phyloP scores from a whole-genome alignment of 2,113 vertebrate species.

The Gymnarchus niloticus region DNA sequence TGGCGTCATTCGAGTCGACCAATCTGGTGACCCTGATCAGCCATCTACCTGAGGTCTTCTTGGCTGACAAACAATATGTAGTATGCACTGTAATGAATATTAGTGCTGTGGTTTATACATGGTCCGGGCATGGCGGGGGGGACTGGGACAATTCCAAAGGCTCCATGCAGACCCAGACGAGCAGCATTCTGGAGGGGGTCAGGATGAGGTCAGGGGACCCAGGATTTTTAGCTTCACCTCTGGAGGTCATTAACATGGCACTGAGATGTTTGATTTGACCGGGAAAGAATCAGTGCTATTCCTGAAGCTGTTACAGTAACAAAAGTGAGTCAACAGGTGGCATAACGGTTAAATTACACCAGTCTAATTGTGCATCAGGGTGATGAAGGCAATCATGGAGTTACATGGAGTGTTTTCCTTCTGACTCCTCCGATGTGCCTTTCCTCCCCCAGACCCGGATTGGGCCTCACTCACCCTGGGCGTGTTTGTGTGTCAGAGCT shows the following conservation, averaged over 20 bases:
- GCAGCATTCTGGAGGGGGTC: too few species aligned
- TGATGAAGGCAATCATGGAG: background rate
- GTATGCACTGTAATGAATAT: too few species aligned
- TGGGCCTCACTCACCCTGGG: slow-evolving; percentile 91
- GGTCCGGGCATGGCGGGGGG: too few species aligned
- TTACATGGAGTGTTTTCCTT: background rate
- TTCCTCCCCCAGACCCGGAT: slow-evolving; percentile 72
- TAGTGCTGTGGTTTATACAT: too few species aligned
- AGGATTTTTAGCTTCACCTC: too few species aligned
- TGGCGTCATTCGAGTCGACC: background rate
- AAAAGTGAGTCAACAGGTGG: background rate
- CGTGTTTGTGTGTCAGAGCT: slow-evolving; percentile 88
- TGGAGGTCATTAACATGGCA: background rate
- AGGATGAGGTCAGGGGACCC: too few species aligned
- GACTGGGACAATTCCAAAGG: too few species aligned
- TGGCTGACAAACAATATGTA: background rate
- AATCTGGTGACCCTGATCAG: background rate
- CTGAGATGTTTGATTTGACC: background rate
- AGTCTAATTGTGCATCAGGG: background rate
- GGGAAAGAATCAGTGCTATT: background rate
- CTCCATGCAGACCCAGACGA: too few species aligned
- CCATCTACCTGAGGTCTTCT: background rate
- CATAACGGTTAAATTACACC: background rate
- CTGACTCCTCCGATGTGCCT: background rate
- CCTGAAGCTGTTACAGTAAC: background rate